A percentile compares a stretch with the other conserved stretches of the same genome.
These are phyloP conservation scores for Oncorhynchus keta DNA, from an alignment of 2,113 vertebrate genomes.

Conservation along the genomic window DNA sequence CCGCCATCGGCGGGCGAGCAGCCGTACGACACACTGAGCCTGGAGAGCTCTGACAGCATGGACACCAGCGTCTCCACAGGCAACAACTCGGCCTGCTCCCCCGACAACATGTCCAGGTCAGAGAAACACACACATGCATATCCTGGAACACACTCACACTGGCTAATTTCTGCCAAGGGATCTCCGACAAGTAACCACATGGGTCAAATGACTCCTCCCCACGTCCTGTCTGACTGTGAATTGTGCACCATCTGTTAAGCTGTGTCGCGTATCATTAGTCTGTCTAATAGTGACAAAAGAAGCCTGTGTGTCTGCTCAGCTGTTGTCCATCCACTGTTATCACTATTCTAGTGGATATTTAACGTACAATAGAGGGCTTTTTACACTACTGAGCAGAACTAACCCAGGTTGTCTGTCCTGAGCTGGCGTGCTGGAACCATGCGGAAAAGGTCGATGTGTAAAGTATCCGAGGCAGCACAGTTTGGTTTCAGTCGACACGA, in stretches of 20 bases:
- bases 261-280: slow-evolving; percentile 9
- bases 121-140: background rate
- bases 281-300: slow-evolving; percentile 9
- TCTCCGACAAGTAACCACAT: background rate
- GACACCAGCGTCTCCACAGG: slow-evolving; percentile 93
- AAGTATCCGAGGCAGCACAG: too few relatives aligned
- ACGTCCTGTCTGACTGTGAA: background rate
- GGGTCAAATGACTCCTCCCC: background rate
- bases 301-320: background rate
- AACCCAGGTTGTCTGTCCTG: too few relatives aligned
- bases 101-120: slow-evolving; percentile 83
- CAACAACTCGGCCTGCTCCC: slow-evolving; percentile 91
- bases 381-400: too few relatives aligned
- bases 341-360: background rate
- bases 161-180: background rate
- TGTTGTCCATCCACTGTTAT: background rate
- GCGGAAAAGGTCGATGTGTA: too few relatives aligned
- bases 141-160: background rate
- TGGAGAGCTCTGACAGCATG: slow-evolving; percentile 98
- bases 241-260: slow-evolving; percentile 26
- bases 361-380: too few relatives aligned
- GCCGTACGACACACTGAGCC: slow-evolving; percentile 91
- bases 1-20: slow-evolving; percentile 76
- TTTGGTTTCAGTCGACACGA: too few relatives aligned
- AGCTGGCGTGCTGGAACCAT: too few relatives aligned